Evolutionary conservation across 2,888 invertebrate species (phyloP).

Genomic region (Psylliodes chrysocephalus): DNA sequence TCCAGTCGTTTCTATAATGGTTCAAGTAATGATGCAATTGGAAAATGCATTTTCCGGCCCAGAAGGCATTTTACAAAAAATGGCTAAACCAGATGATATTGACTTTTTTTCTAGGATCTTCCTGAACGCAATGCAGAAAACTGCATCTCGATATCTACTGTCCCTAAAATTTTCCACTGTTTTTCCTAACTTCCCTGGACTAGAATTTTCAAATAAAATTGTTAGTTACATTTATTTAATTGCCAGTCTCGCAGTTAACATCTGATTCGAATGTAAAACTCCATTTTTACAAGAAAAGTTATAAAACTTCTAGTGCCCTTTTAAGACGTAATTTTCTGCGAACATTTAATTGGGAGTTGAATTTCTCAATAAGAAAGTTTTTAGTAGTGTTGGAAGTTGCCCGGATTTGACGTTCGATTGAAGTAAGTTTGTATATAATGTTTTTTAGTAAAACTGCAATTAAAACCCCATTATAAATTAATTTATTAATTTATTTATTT

Average conservation of each 20-base stretch:
- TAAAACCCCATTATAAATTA: not conserved
- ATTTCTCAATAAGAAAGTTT: constrained; percentile 21
- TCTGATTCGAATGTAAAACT: constrained; percentile 15
- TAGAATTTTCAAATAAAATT: not conserved
- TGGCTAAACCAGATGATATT: no score
- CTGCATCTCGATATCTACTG: no score
- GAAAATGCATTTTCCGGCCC: no score
- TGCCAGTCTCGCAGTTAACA: constrained; percentile 9
- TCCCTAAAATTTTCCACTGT: no score
- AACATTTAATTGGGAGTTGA: constrained; percentile 15
- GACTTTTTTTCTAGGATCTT: no score
- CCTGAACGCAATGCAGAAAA: no score
- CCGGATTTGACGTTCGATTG: not conserved
- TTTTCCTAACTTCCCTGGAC: no score
- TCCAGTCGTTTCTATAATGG: no score
- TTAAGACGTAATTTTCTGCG: constrained; percentile 4
- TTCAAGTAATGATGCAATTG: no score
- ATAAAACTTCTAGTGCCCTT: constrained; percentile 5
- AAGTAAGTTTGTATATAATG: not conserved
- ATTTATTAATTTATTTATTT: no score
- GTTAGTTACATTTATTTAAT: constrained; percentile 2
- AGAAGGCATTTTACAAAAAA: no score
- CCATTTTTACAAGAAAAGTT: constrained; percentile 4
- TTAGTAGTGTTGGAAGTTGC: constrained; percentile 2
- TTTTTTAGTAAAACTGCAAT: not conserved